Evolutionary conservation across 1,140 invertebrate genomes (phyloP), one percentile per base, ranked within the genome.

Genomic region (Sogatella furcifera): DNA sequence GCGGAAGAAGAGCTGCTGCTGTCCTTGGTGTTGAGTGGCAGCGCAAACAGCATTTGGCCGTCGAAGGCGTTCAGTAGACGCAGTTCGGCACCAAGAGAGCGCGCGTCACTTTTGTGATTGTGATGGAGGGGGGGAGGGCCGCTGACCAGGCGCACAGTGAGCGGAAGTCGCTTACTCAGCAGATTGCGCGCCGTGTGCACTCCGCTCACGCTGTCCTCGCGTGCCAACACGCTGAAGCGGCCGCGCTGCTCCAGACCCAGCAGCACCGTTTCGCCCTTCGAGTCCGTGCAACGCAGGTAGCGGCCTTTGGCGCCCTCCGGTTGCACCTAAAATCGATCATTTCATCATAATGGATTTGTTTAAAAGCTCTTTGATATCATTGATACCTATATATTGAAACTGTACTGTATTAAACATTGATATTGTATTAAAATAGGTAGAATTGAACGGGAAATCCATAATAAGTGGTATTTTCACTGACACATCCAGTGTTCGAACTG

Each of bases 181-280:
- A 97, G 78, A 69, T 91, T 92, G 67, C 87, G 84, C 8, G 86
- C 87, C 52, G 88, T 89, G 72, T 94, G 92, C 13, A 95, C 92
- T 6, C 92, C 92, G 69, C 90, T 90, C 62, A 96, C 94, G 73
- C 92, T 94, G 66, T 92, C 90, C 72, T 92, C 89, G 69, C 88
- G 84, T 31, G 92, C 92, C 21, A 96, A 78, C 1, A 88, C 88
- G 66, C 90, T 95, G 75, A 96, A 96, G 67, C 89, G 85, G 8
- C 89, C 92, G 69, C 89, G 83, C 71, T 91, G 87, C 64, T 95
- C 92, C 69, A 92, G 79, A 52, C 84, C 84, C 55, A 96, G 74
- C 66, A 90, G 82, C 3, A 96, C 79, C 67, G 81, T 88, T 68
- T 93, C 89, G 21, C 90, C 90, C 69, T 85, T 88, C 11, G 82